Evolutionary conservation across 2,797 vertebrate genomes (phyloP).

Genomic region (Threskiornis aethiopicus): DNA sequence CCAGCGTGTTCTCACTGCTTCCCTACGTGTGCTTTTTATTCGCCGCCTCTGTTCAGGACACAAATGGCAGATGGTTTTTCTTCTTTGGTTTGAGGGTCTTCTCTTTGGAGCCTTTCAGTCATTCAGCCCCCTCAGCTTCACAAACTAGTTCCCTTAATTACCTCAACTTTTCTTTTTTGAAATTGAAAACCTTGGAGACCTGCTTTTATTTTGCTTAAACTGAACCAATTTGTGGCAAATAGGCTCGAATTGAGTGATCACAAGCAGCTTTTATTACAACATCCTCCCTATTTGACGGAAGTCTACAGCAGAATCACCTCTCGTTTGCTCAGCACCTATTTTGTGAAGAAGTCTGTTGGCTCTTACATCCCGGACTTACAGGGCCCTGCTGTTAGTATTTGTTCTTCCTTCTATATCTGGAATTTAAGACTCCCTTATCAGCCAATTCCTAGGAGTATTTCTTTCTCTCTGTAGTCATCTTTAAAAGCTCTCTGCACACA

Average conservation of each 20-base stretch:
- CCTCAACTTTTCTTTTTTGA: not conserved
- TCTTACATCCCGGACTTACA: not conserved
- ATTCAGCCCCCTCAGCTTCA: not conserved
- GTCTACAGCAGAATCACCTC: constrained; percentile 5
- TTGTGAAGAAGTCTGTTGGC: not conserved
- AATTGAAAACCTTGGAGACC: not conserved
- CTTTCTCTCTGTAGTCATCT: not conserved
- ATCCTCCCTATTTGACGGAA: not conserved
- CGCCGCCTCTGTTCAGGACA: not conserved
- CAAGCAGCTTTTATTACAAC: not conserved
- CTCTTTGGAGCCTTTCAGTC: not conserved
- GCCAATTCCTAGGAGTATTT: not conserved
- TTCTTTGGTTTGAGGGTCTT: not conserved
- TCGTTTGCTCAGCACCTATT: not conserved
- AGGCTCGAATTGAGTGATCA: constrained; percentile 8
- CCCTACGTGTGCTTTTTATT: not conserved
- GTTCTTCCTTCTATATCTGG: not conserved
- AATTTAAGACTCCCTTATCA: constrained; percentile 31
- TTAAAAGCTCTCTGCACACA: constrained; percentile 15
- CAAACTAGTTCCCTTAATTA: not conserved
- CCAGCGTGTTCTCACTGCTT: not conserved
- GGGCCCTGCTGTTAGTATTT: not conserved
- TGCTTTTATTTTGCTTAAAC: constrained; percentile 20
- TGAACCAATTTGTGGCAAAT: not conserved
- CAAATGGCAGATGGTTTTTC: not conserved